Evolutionary conservation across 1,140 invertebrate species (phyloP).

Genomic region (Papilio xuthus): DNA sequence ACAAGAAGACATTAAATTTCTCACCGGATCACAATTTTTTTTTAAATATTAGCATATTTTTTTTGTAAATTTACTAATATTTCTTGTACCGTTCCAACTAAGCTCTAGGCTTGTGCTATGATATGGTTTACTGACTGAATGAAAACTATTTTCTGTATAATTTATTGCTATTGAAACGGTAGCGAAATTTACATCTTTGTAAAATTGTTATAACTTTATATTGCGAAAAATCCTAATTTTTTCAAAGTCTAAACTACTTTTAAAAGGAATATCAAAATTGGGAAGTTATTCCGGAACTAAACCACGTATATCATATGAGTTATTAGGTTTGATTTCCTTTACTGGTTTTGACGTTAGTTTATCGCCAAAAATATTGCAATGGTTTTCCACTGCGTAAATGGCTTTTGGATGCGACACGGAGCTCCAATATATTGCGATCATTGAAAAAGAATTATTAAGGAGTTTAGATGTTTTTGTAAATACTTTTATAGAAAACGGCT

Average conservation of each 20-base stretch:
- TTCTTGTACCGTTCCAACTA: no score
- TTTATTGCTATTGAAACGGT: no score
- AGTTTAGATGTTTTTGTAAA: constrained; percentile 14
- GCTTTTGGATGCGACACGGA: constrained; percentile 23
- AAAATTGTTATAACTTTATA: background rate
- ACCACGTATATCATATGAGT: constrained; percentile 13
- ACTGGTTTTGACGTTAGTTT: constrained; percentile 24
- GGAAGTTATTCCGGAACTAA: constrained; percentile 8
- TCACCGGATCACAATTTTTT: no score
- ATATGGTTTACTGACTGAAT: no score
- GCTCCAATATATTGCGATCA: constrained; percentile 16
- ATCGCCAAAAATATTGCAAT: constrained; percentile 21
- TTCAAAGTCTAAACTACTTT: background rate
- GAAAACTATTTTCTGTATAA: no score
- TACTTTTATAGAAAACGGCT: background rate
- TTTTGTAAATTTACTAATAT: no score
- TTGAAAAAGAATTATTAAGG: constrained; percentile 23
- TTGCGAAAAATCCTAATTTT: background rate
- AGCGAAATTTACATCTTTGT: no score
- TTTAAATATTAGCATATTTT: no score
- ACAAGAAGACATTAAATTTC: no score
- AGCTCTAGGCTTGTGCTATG: no score
- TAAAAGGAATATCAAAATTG: background rate
- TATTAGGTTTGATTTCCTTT: constrained; percentile 25
- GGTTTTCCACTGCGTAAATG: constrained; percentile 19